phyloP scores from a whole-genome alignment of 2,797 vertebrate genomes.

The Clarias pachynema region DNA sequence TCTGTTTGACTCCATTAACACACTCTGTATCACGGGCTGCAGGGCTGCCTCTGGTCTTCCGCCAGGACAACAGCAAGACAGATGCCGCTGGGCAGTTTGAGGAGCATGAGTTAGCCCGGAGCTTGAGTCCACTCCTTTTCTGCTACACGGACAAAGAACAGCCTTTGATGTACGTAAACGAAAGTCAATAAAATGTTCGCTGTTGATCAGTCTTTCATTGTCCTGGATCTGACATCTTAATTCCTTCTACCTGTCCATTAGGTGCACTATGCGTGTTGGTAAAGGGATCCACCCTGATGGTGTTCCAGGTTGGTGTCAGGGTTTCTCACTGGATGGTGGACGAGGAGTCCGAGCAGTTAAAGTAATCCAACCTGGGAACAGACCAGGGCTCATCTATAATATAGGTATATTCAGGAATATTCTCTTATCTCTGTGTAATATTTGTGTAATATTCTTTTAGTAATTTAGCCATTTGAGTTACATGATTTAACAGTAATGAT shows the following conservation, averaged over 20 bases:
- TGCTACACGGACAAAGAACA: constrained; percentile 97
- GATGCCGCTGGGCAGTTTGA: constrained; percentile 96
- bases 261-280: constrained; percentile 95
- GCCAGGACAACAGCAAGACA: constrained; percentile 91
- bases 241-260: constrained; percentile 57
- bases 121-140: constrained; percentile 93
- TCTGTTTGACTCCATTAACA: not conserved
- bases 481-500: not conserved
- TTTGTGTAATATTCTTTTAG: not conserved
- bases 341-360: constrained; percentile 94
- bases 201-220: not conserved
- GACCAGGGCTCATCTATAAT: constrained; percentile 96
- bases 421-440: not conserved
- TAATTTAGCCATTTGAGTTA: not conserved
- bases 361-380: constrained; percentile 94
- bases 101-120: constrained; percentile 94
- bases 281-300: constrained; percentile 94
- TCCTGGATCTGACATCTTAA: not conserved
- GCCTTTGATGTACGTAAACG: constrained; percentile 80
- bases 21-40: constrained; percentile 13
- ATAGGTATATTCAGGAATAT: constrained; percentile 78
- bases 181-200: not conserved
- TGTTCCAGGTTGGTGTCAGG: constrained; percentile 96
- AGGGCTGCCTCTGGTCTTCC: constrained; percentile 96
- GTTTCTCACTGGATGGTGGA: constrained; percentile 94